Evolutionary conservation across 2,888 invertebrate species (phyloP).

Genomic region (Dicyrtomina minuta): DNA sequence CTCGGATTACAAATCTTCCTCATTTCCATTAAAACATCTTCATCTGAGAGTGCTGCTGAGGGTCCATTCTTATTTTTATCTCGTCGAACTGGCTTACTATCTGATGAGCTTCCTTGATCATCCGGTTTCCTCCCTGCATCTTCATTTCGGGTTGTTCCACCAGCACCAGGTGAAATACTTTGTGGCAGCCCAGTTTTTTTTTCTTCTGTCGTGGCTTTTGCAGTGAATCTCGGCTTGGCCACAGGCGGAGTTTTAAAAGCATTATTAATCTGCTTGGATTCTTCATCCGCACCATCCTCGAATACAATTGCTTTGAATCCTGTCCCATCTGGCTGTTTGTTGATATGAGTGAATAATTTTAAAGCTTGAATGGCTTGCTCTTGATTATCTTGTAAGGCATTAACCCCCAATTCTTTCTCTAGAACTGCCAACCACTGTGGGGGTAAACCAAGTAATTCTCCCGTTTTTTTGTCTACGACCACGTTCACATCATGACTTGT

Average conservation of each 20-base stretch:
- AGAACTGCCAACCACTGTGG: conserved; percentile 77
- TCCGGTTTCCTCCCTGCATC: neutral
- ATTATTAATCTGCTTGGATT: neutral
- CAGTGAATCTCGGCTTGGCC: neutral
- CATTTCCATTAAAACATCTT: conserved; percentile 75
- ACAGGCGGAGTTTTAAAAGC: conserved; percentile 3
- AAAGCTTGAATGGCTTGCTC: conserved; percentile 6
- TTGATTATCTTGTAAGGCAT: conserved; percentile 12
- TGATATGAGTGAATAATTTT: neutral
- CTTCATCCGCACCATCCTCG: neutral
- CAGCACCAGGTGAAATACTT: too few species aligned
- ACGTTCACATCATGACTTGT: conserved; percentile 86
- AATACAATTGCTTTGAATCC: neutral
- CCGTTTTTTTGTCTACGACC: conserved; percentile 76
- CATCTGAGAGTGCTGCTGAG: too few species aligned
- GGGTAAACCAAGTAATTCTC: conserved; percentile 76
- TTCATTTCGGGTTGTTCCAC: neutral
- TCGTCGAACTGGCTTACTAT: conserved; percentile 35
- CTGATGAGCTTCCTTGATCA: conserved; percentile 12
- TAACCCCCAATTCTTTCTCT: conserved; percentile 73
- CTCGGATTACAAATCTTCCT: conserved; percentile 76
- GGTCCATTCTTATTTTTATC: too few species aligned
- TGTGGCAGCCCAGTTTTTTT: neutral
- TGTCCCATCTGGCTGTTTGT: neutral
- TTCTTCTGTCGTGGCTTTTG: neutral